Base-by-base conservation (phyloP, 2,113 vertebrate genomes). In the Bubalus kerabau region DNA sequence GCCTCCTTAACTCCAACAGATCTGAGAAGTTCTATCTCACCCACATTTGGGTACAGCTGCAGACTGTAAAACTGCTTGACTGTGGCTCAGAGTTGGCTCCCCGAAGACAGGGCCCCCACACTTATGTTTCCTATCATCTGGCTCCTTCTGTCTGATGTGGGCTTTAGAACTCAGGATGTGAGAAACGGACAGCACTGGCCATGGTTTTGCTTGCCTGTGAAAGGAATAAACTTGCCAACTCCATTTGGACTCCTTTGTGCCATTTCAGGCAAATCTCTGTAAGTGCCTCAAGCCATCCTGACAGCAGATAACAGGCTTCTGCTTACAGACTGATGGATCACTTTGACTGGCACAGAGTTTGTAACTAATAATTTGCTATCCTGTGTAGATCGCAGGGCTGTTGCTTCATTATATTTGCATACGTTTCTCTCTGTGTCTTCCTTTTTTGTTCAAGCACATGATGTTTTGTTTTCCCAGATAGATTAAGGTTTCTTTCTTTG, bases 51-150 rank as follows among this genome's bases (percentile, higher is more conserved):
- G 2, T 28, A 85, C 0, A 36, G 21, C 30, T 46, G 28, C 6
- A 36, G 12, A 19, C 28, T 57, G 0, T 43, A 84, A 46, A 50
- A 23, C 16, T 67, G 57, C 8, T 60, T 46, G 48, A 14, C 4
- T 54, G 6, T 52, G 50, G 78, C 48, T 90, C 40, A 36, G 10
- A 50, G 4, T 46, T n/a, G 43, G 2, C 13, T 87, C 6, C 6
- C 6, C 14, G 5, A 82, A n/a, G 48, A 50, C 32, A 19, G 36
- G 24, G 12, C 13, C 14, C 3, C n/a, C 3, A 23, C 13, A 5
- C 16, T 93, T 13, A 7, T 0, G 23, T 5, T 16, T 8, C 19
- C 15, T 62, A 0, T 30, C 8, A 8, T 40, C 3, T 24, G 13
- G 14, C 43, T 15, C 30, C 23, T 16, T 64, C 9, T 2, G 4